Evolutionary conservation across 2,888 invertebrate genomes (phyloP).

Genomic region (Eristalis arbustorum): DNA sequence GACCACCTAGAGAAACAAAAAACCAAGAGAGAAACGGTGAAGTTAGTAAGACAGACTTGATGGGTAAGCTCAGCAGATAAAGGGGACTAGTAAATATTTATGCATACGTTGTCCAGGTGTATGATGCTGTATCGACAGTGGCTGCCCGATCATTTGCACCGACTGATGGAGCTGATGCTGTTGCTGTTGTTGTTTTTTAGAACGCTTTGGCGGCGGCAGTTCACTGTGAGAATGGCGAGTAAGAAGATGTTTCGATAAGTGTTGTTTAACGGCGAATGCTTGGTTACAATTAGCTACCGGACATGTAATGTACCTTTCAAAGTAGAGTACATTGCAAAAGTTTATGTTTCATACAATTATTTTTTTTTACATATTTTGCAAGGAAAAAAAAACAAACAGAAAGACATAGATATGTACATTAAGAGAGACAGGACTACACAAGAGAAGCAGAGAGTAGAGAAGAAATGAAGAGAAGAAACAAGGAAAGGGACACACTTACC

Average conservation of each 20-base stretch:
- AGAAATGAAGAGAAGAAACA: conserved; percentile 1
- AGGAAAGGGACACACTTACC: conserved; percentile 70
- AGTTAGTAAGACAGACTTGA: conserved; percentile 15
- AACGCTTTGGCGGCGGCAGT: conserved; percentile 79
- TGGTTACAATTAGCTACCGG: conserved; percentile 80
- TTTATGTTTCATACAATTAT: conserved; percentile 67
- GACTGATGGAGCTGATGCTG: conserved; percentile 75
- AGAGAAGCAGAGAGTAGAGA: conserved; percentile 22
- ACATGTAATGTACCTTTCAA: conserved; percentile 78
- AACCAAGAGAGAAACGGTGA: conserved; percentile 1
- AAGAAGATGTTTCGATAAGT: conserved; percentile 80
- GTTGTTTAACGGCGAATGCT: conserved; percentile 80
- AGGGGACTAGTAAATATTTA: conserved; percentile 8
- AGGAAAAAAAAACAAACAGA: not conserved
- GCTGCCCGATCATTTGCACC: conserved; percentile 79
- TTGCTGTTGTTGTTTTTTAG: conserved; percentile 78
- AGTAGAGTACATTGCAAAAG: conserved; percentile 70
- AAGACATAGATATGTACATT: no score
- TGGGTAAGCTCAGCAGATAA: no score
- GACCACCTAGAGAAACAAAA: conserved; percentile 74
- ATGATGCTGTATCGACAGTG: conserved; percentile 78
- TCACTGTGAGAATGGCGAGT: conserved; percentile 80
- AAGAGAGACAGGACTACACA: not conserved
- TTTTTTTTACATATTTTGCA: conserved; percentile 47
- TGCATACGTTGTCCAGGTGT: conserved; percentile 78